phyloP scores from a whole-genome alignment of 2,113 vertebrate genomes.

The Nycticorax nycticorax region DNA sequence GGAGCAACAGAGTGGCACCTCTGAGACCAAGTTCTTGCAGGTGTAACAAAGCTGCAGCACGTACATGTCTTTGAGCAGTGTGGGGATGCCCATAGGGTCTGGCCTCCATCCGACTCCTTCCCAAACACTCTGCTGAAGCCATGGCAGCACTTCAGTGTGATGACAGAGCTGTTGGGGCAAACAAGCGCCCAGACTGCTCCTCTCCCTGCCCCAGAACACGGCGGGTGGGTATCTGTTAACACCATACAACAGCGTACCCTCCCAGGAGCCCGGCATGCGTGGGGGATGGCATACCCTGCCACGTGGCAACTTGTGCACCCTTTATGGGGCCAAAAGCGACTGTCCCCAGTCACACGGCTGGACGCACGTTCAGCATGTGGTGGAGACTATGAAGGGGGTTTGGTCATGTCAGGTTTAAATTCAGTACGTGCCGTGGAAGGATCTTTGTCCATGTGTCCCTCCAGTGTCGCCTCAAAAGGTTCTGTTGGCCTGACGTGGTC shows the following conservation, averaged over 20 bases:
- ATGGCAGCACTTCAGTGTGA: background rate
- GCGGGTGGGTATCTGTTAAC: background rate
- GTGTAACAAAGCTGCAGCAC: background rate
- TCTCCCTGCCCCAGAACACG: background rate
- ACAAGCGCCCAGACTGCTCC: too few species aligned
- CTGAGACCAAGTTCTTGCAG: background rate
- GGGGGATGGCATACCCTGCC: too few species aligned
- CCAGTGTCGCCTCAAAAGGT: background rate
- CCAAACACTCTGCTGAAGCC: background rate
- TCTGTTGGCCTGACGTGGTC: background rate
- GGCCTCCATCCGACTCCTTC: background rate
- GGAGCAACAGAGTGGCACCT: background rate
- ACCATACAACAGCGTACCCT: rapidly evolving
- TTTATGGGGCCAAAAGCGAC: background rate
- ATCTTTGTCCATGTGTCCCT: background rate
- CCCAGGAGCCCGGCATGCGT: rapidly evolving
- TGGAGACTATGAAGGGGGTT: background rate
- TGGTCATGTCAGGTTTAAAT: background rate
- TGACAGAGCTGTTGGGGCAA: background rate
- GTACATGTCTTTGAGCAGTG: background rate
- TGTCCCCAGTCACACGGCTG: background rate
- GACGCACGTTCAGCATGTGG: background rate
- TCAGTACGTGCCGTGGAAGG: background rate
- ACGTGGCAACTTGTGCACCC: too few species aligned
- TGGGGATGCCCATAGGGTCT: background rate